Evolutionary conservation across 2,113 vertebrate species (phyloP), one percentile per base, ranked within the genome.

Genomic region (Meriones unguiculatus): DNA sequence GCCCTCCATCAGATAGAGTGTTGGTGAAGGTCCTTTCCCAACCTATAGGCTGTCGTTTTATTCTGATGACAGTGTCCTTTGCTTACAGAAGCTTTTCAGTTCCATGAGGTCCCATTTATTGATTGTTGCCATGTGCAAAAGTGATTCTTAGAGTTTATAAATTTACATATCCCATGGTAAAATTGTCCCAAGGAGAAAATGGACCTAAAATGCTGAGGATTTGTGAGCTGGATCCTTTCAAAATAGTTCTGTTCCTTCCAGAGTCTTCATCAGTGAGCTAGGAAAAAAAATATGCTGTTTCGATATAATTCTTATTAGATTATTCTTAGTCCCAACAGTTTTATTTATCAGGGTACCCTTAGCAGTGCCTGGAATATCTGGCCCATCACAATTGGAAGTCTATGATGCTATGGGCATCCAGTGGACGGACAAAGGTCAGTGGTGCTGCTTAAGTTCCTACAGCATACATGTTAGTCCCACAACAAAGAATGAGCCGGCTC

Each of bases 91-190:
- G 46, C 46, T 46, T 46, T 46, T 46, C 46, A 46, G 5, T 46
- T 46, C 46, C 46, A 46, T 46, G 46, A 46, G 46, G 5, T 46
- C 46, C 46, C 46, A 46, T 46, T 46, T 46, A 46, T 46, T 46
- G 46, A 46, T 46, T 46, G 46, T 46, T 65, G 80, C 78, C 86
- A 70, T 91, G 41, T 84, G 1, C 93, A 67, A 84, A 95, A 97
- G 86, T 84, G 52, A 90, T 94, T 50, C 52, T 95, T 90, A 84
- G 64, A 75, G 59, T 92, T 84, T 95, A 50, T 73, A 65, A 93
- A 93, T 96, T 95, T 95, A 88, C 57, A 75, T 91, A 70, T 87
- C 89, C 91, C 46, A 94, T 90, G 96, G 94, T 97, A 96, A 93
- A 91, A 50, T 95, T 97, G 89, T 96, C 96, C 59, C 24, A 89